Percentiles rank a stretch among this genome's conserved stretches.
Conservation (phyloP, 2,797 vertebrate species). For the Spinibarbus caldwelli region DNA sequence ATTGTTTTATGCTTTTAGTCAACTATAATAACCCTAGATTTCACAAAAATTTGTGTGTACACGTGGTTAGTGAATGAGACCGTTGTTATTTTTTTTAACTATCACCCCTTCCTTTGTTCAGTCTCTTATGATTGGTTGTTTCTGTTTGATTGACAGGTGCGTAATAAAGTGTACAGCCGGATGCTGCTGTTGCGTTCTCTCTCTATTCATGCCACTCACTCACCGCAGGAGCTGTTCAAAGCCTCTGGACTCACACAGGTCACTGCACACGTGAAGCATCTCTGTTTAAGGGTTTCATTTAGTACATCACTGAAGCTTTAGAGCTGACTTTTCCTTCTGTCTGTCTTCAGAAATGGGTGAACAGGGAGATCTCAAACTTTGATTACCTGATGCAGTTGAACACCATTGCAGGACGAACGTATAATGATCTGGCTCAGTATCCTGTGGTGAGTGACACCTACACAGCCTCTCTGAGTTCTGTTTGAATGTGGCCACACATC, state of each 20-base stretch:
- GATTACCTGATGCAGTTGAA: slow-evolving; percentile 98
- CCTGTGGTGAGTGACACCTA: slow-evolving; percentile 83
- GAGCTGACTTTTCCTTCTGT: background rate
- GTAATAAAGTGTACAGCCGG: slow-evolving; percentile 93
- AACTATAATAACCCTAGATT: too few relatives aligned
- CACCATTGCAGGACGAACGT: slow-evolving; percentile 95
- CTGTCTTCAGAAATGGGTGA: slow-evolving; percentile 92
- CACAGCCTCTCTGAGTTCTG: background rate
- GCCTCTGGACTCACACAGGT: slow-evolving; percentile 96
- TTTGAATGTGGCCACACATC: background rate
- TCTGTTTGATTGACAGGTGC: slow-evolving; percentile 75
- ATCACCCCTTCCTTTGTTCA: background rate
- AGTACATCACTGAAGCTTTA: background rate
- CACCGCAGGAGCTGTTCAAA: slow-evolving; percentile 94
- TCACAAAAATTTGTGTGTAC: too few relatives aligned
- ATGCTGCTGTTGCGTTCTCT: slow-evolving; percentile 90
- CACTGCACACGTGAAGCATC: slow-evolving; percentile 17
- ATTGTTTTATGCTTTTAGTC: too few relatives aligned
- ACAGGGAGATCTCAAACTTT: slow-evolving; percentile 96
- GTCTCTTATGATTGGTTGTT: background rate
- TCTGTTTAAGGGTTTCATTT: slow-evolving; percentile 1
- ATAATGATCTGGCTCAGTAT: slow-evolving; percentile 96
- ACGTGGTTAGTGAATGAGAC: background rate
- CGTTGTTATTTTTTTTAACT: background rate
- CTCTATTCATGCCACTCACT: slow-evolving; percentile 88